A percentile compares a stretch with the other conserved stretches of the same genome.
These are phyloP conservation scores for Brachionus asplanchnoidis DNA, from an alignment of 1,140 invertebrate species.

Conservation along the genomic window DNA sequence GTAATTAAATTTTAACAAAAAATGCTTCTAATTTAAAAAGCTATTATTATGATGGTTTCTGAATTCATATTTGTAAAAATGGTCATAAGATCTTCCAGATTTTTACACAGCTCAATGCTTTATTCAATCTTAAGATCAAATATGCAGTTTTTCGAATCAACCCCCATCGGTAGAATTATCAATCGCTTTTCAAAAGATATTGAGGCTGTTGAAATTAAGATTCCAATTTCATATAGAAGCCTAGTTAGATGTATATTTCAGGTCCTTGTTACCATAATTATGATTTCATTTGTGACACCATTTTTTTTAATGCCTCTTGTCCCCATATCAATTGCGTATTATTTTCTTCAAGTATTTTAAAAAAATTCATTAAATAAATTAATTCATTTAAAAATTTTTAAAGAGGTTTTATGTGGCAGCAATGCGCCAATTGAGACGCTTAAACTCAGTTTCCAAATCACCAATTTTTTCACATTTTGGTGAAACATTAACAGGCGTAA, in stretches of 20 bases:
- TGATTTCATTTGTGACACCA: slow-evolving; percentile 36
- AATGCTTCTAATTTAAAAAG: neutral
- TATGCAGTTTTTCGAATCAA: slow-evolving; percentile 69
- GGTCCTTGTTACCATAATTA: slow-evolving; percentile 35
- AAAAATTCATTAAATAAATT: neutral
- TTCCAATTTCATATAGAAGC: slow-evolving; percentile 48
- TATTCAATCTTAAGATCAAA: slow-evolving; percentile 65
- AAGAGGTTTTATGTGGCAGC: slow-evolving; percentile 72
- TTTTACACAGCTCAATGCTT: slow-evolving; percentile 5
- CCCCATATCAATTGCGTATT: slow-evolving; percentile 17
- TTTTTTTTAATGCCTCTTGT: slow-evolving; percentile 35
- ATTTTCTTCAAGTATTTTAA: slow-evolving; percentile 34
- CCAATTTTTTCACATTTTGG: slow-evolving; percentile 97
- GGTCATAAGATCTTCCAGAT: slow-evolving; percentile 27
- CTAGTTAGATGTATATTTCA: neutral
- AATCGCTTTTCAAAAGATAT: slow-evolving; percentile 66
- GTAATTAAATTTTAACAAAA: neutral
- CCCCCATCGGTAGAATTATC: slow-evolving; percentile 70
- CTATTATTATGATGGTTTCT: neutral
- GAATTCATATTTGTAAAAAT: slow-evolving; percentile 14
- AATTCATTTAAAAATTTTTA: neutral
- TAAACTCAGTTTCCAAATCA: slow-evolving; percentile 91
- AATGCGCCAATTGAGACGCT: slow-evolving; percentile 84
- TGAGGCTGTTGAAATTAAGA: slow-evolving; percentile 57
- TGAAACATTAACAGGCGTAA: slow-evolving; percentile 66